Evolutionary conservation across 2,888 invertebrate genomes (phyloP).

Genomic region (Diabrotica balteata): DNA sequence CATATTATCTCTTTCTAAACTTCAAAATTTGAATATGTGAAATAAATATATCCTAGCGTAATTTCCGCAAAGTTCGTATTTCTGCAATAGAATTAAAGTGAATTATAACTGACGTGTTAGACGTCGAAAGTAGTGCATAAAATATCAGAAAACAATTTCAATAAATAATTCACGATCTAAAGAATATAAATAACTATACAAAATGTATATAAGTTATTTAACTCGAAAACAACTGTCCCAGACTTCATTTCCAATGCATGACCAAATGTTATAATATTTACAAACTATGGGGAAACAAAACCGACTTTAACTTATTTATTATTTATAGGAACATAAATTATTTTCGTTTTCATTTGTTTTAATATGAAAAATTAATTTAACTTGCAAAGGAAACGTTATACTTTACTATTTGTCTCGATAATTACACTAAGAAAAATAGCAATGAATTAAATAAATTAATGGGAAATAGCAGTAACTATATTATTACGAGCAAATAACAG

Average conservation of each 20-base stretch:
- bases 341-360: conserved; percentile 23
- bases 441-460: background rate
- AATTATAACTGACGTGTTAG: conserved; percentile 1
- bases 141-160: conserved; percentile 8
- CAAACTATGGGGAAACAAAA: conserved; percentile 26
- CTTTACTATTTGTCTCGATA: background rate
- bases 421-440: background rate
- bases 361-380: conserved; percentile 15
- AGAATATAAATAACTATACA: conserved; percentile 11
- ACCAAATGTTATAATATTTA: conserved; percentile 27
- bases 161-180: background rate
- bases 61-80: background rate
- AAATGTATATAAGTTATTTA: conserved; percentile 13
- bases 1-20: too few relatives aligned
- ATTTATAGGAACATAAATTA: conserved; percentile 24
- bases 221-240: conserved; percentile 10
- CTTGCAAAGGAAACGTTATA: background rate
- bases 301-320: conserved; percentile 21
- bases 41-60: too few relatives aligned
- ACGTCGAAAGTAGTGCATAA: background rate
- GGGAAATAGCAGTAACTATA: background rate
- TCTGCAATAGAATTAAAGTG: background rate
- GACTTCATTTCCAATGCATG: conserved; percentile 24
- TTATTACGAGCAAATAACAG: too few relatives aligned
- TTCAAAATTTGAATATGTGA: too few relatives aligned